Base-by-base conservation (phyloP, 2,113 vertebrate genomes). In the Sebastes fasciatus region DNA sequence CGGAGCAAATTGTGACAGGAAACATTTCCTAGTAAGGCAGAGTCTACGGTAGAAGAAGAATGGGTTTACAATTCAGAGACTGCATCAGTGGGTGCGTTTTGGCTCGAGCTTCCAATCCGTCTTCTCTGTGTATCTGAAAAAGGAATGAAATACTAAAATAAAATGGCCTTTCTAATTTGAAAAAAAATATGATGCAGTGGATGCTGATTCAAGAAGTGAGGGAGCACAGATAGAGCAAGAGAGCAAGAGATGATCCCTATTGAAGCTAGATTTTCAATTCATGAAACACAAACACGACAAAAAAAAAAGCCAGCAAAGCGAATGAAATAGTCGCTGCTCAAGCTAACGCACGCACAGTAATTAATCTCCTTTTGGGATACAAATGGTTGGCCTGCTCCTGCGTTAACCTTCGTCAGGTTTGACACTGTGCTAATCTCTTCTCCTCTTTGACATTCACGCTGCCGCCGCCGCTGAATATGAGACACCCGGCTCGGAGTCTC, bases 321-420 rank as follows among this genome's bases (percentile, higher is more conserved):
- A 72, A 77, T 55, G 49, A 83, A 77, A 63, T 58, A 48, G 82
- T 83, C 46, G 16, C n/a, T 54, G 51, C 77, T 77, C 42, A 45
- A 45, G 74, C 70, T 2, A 26, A 55, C 6, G 4, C 61, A 61
- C 3, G 55, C 58, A 65, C 16, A 63, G 11, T 48, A 80, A 93
- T 92, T 82, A 88, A 91, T 93, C 89, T 87, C 62, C 51, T 63
- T 90, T 90, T 86, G 84, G 79, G 63, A 77, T 92, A 82, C 79
- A 89, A 91, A 88, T 77, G 67, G 69, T 74, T 76, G 65, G 34
- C 77, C 78, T 34, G 91, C 79, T 90, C 77, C 74, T 70, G 73
- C 67, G 88, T 91, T 90, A 92, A 89, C 89, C 85, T 88, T 76
- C 49, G 54, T 89, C 86, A 85, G 77, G 72, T 77, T 55, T 67